Evolutionary conservation across 2,113 vertebrate genomes (phyloP).

Genomic region (Oreotrochilus melanogaster): DNA sequence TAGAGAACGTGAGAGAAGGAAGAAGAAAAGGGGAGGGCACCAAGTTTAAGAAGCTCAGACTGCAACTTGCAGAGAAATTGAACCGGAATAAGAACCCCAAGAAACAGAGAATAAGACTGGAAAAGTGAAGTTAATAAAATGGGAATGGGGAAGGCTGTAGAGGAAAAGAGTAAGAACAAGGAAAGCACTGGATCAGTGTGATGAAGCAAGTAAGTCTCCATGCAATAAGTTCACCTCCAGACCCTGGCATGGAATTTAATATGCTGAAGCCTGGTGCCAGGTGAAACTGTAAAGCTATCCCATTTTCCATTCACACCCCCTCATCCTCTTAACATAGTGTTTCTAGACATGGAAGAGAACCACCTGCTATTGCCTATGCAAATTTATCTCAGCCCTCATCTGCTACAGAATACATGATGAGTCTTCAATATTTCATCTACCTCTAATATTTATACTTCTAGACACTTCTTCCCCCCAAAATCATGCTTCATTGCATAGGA

Average conservation of each 20-base stretch:
- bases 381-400: background rate
- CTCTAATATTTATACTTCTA: background rate
- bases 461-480: background rate
- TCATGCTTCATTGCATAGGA: background rate
- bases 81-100: background rate
- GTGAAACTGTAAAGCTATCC: background rate
- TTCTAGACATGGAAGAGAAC: background rate
- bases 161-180: background rate
- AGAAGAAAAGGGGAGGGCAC: background rate
- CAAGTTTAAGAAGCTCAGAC: background rate
- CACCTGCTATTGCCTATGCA: background rate
- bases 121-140: background rate
- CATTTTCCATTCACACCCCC: background rate
- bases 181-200: background rate
- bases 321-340: background rate
- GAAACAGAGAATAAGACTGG: background rate
- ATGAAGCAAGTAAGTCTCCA: accelerated
- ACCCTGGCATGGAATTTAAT: background rate
- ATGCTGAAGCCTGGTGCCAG: background rate
- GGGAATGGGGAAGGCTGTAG: background rate
- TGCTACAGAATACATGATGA: background rate
- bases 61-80: background rate
- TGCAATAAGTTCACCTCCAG: background rate
- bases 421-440: background rate
- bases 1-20: background rate